Evolutionary conservation across 2,888 invertebrate genomes (phyloP), one percentile per base, ranked within the genome.

Genomic region (Cynaeus angustus): DNA sequence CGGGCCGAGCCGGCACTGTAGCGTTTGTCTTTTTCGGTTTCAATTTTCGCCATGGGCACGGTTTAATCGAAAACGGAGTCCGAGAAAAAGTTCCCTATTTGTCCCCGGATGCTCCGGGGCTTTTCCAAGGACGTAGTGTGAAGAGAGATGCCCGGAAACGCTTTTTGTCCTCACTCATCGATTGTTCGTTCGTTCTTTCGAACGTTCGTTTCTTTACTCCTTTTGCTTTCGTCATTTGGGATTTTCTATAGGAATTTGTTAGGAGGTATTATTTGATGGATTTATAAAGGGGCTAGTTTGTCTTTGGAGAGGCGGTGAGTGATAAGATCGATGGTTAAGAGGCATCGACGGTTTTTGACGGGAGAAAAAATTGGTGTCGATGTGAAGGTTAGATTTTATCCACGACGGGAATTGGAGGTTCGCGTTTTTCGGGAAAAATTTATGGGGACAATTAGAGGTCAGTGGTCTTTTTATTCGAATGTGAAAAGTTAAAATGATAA

Each of bases 151-250:
- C 37, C 50, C 50, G 48, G 48, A 50, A 61, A 61, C 37, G 61
- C 61, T 61, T 50, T 61, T 61, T 61, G 50, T 61, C 50, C 48
- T 21, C 61, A 38, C 33, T 33, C 61, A 61, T 61, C 61, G 61
- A 61, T 61, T 61, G 50, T 50, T 21, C 61, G 37, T 38, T 37
- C 46, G 13, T 46, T 46, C 21, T 21, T 21, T 21, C 4, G 21
- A 21, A 21, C 21, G 21, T 21, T 21, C 58, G 52, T 21, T 12
- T 30, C 41, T 58, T 16, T 43, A 48, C 48, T 59, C 16, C 59
- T 45, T 59, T 59, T 46, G 30, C 59, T 59, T 46, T 45, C 45
- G 30, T 59, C 59, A 26, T 59, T 30, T 16, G 10, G 45, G 33
- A 30, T 59, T 59, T 59, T 41, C 38, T 28, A 6, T 12, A 43